These are phyloP conservation scores for Heliconius congener DNA, from an alignment of 1,140 invertebrate species.

Conservation along the genomic window DNA sequence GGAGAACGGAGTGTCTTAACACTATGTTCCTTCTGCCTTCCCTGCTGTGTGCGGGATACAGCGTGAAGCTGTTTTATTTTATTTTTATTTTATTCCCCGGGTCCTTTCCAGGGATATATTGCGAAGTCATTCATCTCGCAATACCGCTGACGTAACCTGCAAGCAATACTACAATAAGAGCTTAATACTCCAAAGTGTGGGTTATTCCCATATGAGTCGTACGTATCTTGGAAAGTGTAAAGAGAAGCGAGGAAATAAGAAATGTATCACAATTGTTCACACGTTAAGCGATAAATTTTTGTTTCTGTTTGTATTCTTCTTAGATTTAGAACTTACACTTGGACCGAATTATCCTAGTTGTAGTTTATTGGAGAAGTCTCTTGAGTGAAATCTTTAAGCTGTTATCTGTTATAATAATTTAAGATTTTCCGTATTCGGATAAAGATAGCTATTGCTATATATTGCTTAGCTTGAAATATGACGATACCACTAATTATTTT, in stretches of 20 bases:
- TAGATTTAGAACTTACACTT: neutral
- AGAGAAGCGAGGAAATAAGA: neutral
- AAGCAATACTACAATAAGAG: neutral
- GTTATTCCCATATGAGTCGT: constrained; percentile 24
- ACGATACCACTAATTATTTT: too few relatives aligned
- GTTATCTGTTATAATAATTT: too few relatives aligned
- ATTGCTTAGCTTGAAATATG: too few relatives aligned
- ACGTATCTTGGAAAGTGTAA: neutral
- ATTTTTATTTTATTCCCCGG: too few relatives aligned
- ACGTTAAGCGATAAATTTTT: neutral
- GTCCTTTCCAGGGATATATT: neutral
- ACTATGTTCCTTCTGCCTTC: too few relatives aligned
- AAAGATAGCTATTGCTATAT: too few relatives aligned
- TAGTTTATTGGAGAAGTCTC: neutral
- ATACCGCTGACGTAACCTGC: constrained; percentile 16
- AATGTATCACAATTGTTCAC: neutral
- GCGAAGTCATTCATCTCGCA: constrained; percentile 18
- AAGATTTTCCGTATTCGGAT: too few relatives aligned
- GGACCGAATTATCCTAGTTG: neutral
- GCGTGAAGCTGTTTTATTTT: too few relatives aligned
- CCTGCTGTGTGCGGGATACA: too few relatives aligned
- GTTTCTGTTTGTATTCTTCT: neutral
- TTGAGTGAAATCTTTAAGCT: too few relatives aligned
- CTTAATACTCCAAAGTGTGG: neutral
- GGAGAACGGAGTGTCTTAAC: too few relatives aligned